Base-by-base conservation (phyloP, 2,888 invertebrate genomes). In the Lochmaea capreae region DNA sequence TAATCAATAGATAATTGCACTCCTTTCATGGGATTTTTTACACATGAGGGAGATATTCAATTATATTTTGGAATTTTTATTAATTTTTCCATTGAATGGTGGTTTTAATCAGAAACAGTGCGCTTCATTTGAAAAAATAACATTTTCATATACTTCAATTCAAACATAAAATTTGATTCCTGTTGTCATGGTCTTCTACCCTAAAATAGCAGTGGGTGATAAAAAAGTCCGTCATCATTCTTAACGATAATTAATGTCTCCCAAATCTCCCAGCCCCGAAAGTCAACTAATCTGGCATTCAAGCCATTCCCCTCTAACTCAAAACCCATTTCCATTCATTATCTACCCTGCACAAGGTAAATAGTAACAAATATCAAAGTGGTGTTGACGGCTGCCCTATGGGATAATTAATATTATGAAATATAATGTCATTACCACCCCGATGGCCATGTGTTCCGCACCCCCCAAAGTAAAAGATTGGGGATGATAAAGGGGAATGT, bases 371-470 rank as follows among this genome's bases (percentile, higher is more conserved):
- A 77, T 73, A 77, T 77, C 73, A 76, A 76, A 74, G 74, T 76
- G 73, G 66, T 65, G 74, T 54, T 73, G 75, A 73, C 74, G 75
- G 67, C 72, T 49, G 66, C 75, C 75, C 63, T 63, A 79, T 78
- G 79, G 77, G 80, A 84, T 85, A 85, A 84, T 85, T 84, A 85
- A 83, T 84, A 84, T 82, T 81, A 81, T 85, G 83, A 85, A 84
- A 83, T 85, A 85, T 84, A 80, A 80, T 81, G 83, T 84, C 85
- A 84, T 85, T 84, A 85, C 82, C 84, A 84, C 82, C 83, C 82
- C 73, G 18, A 18, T 63, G 81, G 83, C 84, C 84, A 84, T 84
- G 84, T 85, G 85, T 83, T 84, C 80, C 79, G 77, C 79, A 81
- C 79, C 79, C 78, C 78, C 76, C 79, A 59, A 67, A 54, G 16